Percentiles rank a stretch among this genome's conserved stretches.
Conservation (phyloP, 1,140 invertebrate species). For the Platyura marginata region DNA sequence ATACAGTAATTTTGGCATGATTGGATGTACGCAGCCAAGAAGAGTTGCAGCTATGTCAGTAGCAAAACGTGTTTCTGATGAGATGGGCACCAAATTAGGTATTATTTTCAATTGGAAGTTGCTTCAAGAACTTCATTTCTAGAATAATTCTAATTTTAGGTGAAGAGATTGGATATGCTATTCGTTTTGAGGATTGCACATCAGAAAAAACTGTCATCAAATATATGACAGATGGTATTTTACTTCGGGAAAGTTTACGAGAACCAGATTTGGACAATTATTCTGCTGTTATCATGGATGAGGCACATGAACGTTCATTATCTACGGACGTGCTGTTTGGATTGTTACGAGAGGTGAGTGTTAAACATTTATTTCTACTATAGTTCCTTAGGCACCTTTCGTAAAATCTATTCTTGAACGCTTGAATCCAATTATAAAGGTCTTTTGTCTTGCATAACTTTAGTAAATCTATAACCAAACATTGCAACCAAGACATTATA, state of each 20-base stretch:
- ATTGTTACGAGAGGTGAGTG: conserved; percentile 72
- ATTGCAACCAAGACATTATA: too few relatives aligned
- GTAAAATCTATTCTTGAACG: too few relatives aligned
- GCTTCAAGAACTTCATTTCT: conserved; percentile 1
- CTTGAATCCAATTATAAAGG: too few relatives aligned
- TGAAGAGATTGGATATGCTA: conserved; percentile 93
- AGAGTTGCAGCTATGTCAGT: conserved; percentile 98
- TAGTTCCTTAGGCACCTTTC: too few relatives aligned
- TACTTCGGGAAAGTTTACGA: conserved; percentile 82
- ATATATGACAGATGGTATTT: conserved; percentile 99
- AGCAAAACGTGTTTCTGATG: conserved; percentile 95
- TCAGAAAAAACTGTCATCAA: conserved; percentile 92
- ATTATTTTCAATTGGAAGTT: conserved; percentile 1
- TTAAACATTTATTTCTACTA: too few relatives aligned
- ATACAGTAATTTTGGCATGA: conserved; percentile 81
- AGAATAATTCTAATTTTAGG: conserved; percentile 24
- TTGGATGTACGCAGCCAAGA: conserved; percentile 88
- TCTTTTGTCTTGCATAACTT: too few relatives aligned
- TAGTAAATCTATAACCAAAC: too few relatives aligned
- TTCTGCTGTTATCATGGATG: conserved; percentile 96
- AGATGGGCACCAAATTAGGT: conserved; percentile 81
- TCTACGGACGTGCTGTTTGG: conserved; percentile 98
- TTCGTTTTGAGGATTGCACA: conserved; percentile 99
- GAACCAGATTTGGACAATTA: conserved; percentile 94
- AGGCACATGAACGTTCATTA: conserved; percentile 94